Evolutionary conservation across 2,113 vertebrate genomes (phyloP).

Genomic region (Recurvirostra avosetta): DNA sequence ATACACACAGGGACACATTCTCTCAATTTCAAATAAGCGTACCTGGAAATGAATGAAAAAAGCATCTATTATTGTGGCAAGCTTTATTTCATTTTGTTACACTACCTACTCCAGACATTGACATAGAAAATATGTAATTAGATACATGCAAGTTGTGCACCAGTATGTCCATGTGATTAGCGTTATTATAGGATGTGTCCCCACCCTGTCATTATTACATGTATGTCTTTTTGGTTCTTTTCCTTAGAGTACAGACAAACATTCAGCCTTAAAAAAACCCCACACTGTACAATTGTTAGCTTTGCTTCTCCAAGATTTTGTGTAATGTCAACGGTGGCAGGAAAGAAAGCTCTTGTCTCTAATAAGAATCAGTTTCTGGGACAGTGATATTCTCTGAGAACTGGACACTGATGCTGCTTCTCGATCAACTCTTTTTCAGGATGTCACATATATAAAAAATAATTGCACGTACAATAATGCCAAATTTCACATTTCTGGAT

Average conservation of each 20-base stretch:
- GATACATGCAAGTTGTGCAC: neutral
- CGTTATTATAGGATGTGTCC: neutral
- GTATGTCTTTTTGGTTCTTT: neutral
- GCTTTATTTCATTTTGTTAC: neutral
- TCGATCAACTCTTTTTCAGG: neutral
- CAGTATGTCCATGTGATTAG: neutral
- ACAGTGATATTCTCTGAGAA: neutral
- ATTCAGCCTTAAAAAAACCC: neutral
- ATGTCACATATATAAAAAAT: neutral
- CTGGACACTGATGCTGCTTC: neutral
- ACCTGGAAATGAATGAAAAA: neutral
- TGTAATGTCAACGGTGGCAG: neutral
- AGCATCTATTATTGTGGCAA: neutral
- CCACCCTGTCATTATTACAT: neutral
- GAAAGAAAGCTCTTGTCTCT: neutral
- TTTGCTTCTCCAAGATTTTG: neutral
- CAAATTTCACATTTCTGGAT: neutral
- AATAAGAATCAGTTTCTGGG: neutral
- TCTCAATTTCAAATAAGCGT: neutral
- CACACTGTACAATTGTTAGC: neutral
- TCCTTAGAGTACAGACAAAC: neutral
- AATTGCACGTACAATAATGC: neutral
- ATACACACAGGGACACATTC: neutral
- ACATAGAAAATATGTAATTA: neutral
- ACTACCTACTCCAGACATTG: neutral